These are phyloP conservation scores for Thelaira solivaga DNA, from an alignment of 2,888 invertebrate genomes.

Conservation along the genomic window DNA sequence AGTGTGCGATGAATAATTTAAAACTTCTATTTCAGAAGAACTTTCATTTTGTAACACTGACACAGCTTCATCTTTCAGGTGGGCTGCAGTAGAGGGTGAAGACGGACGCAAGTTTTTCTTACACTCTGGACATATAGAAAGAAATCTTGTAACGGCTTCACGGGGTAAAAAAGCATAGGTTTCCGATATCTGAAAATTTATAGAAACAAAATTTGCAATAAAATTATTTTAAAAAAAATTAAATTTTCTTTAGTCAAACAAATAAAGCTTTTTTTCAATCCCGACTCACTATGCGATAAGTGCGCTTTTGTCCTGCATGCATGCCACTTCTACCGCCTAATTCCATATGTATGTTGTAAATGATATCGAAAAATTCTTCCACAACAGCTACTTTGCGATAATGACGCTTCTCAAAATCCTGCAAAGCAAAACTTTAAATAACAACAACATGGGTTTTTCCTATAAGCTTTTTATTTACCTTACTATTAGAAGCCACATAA, in stretches of 20 bases:
- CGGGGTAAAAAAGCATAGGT: slow-evolving; percentile 96
- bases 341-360: slow-evolving; percentile 96
- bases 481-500: slow-evolving; percentile 75
- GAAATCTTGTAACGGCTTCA: slow-evolving; percentile 96
- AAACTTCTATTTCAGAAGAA: slow-evolving; percentile 74
- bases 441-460: too few relatives aligned
- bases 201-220: slow-evolving; percentile 49
- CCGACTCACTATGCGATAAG: slow-evolving; percentile 90
- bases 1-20: slow-evolving; percentile 73
- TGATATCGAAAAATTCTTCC: slow-evolving; percentile 98
- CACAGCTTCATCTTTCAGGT: slow-evolving; percentile 67
- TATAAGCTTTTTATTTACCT: too few relatives aligned
- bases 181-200: slow-evolving; percentile 92
- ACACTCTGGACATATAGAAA: slow-evolving; percentile 95
- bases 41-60: slow-evolving; percentile 72
- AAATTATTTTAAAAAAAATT: too few relatives aligned
- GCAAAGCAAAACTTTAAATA: background rate
- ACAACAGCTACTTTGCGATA: slow-evolving; percentile 96
- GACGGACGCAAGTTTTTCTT: slow-evolving; percentile 75
- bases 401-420: slow-evolving; percentile 86
- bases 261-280: background rate
- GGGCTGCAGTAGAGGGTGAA: slow-evolving; percentile 70
- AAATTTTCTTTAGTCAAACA: too few relatives aligned
- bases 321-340: slow-evolving; percentile 93
- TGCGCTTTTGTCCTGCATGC: slow-evolving; percentile 98